Evolutionary conservation across 2,797 vertebrate genomes (phyloP).

Genomic region (Anomalospiza imberbis): DNA sequence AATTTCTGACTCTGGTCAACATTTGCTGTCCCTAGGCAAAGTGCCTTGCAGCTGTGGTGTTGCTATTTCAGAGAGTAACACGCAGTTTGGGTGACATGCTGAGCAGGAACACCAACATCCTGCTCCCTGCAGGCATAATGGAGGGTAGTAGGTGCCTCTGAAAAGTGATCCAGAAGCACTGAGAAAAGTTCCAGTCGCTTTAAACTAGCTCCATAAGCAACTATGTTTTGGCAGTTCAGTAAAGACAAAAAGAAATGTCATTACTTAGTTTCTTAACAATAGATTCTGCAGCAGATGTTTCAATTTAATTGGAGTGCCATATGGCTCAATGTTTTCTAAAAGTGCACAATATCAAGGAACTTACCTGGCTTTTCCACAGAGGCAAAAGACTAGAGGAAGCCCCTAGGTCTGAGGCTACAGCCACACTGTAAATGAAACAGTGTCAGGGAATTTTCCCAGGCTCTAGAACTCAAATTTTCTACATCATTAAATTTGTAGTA

Average conservation of each 20-base stretch:
- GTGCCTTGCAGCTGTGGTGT: background rate
- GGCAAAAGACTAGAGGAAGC: background rate
- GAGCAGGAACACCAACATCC: background rate
- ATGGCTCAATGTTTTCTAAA: background rate
- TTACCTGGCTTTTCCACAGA: background rate
- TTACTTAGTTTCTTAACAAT: background rate
- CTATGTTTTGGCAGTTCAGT: background rate
- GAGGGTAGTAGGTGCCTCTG: background rate
- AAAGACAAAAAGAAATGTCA: background rate
- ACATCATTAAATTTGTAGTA: constrained; percentile 1
- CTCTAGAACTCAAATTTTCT: constrained; percentile 30
- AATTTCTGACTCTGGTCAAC: background rate
- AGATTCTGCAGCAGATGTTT: background rate
- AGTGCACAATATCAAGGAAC: background rate
- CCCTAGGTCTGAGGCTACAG: background rate
- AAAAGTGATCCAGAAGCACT: background rate
- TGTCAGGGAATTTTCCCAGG: background rate
- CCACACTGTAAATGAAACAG: background rate
- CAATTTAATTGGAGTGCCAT: background rate
- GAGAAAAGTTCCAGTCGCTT: background rate
- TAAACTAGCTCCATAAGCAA: background rate
- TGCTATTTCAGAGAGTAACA: background rate
- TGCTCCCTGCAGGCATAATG: background rate
- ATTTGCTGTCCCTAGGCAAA: background rate
- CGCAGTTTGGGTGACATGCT: background rate